Conservation (phyloP, 2,797 vertebrate genomes). For the Leptoclinus maculatus region DNA sequence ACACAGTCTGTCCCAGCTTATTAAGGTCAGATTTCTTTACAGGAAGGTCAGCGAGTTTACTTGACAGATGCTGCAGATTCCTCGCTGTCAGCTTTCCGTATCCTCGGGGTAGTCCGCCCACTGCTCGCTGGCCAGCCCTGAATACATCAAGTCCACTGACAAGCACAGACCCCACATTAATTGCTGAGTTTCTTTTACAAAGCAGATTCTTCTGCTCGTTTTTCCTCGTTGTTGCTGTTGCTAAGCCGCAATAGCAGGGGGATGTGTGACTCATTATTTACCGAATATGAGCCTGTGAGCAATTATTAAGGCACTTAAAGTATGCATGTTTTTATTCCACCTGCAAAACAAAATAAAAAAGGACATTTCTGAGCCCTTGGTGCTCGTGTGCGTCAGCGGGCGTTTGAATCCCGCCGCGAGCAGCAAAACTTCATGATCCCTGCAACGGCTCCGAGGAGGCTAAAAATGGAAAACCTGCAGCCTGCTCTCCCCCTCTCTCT, state of each 20-base stretch:
- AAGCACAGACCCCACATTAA: slow-evolving; percentile 27
- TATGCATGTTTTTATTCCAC: slow-evolving; percentile 60
- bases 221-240: slow-evolving; percentile 39
- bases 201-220: slow-evolving; percentile 14
- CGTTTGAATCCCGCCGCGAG: slow-evolving; percentile 45
- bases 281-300: slow-evolving; percentile 54
- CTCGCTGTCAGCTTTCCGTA: slow-evolving; percentile 44
- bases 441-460: slow-evolving; percentile 52
- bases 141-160: slow-evolving; percentile 1
- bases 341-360: slow-evolving; percentile 49
- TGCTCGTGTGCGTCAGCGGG: neutral
- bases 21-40: slow-evolving; percentile 26
- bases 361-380: slow-evolving; percentile 41
- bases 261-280: slow-evolving; percentile 61
- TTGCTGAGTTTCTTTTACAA: slow-evolving; percentile 3
- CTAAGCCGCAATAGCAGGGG: slow-evolving; percentile 52
- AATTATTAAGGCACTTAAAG: slow-evolving; percentile 61
- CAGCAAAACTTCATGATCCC: slow-evolving; percentile 67
- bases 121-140: slow-evolving; percentile 14
- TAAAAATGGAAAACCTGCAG: slow-evolving; percentile 81
- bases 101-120: slow-evolving; percentile 27
- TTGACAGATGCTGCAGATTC: slow-evolving; percentile 57
- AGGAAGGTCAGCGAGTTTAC: slow-evolving; percentile 53
- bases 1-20: neutral
- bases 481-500: slow-evolving; percentile 14